Conservation (phyloP, 2,888 invertebrate genomes). For the Tinea semifulvella region DNA sequence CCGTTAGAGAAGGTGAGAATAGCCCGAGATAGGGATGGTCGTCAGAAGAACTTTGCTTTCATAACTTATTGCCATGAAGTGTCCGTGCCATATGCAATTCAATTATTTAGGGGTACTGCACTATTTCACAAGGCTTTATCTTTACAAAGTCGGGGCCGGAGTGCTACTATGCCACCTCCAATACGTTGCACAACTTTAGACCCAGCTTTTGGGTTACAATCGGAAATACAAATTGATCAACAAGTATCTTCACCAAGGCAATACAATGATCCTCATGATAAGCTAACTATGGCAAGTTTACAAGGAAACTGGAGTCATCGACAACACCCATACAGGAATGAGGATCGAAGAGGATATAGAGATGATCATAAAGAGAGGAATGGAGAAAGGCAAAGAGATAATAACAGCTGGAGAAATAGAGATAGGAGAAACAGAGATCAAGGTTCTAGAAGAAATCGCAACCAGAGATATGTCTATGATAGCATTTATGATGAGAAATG, state of each 20-base stretch:
- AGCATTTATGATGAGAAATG: too few relatives aligned
- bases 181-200: constrained; percentile 46
- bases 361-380: constrained; percentile 24
- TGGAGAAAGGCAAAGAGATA: neutral
- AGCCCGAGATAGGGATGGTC: constrained; percentile 78
- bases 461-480: too few relatives aligned
- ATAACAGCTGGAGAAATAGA: constrained; percentile 3
- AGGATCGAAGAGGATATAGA: constrained; percentile 27
- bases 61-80: constrained; percentile 78
- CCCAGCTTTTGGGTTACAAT: constrained; percentile 32
- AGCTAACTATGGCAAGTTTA: constrained; percentile 48
- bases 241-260: constrained; percentile 25
- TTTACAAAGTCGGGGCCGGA: constrained; percentile 45
- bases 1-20: constrained; percentile 81
- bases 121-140: constrained; percentile 70
- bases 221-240: constrained; percentile 43
- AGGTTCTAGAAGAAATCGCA: neutral
- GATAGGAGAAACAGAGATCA: neutral
- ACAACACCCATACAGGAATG: constrained; percentile 51
- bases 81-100: constrained; percentile 81
- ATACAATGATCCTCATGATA: constrained; percentile 30
- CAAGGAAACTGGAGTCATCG: constrained; percentile 60
- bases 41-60: constrained; percentile 78
- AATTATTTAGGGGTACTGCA: constrained; percentile 74
- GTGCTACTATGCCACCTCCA: constrained; percentile 40